phyloP scores from a whole-genome alignment of 2,113 vertebrate genomes.

The Promerops cafer region DNA sequence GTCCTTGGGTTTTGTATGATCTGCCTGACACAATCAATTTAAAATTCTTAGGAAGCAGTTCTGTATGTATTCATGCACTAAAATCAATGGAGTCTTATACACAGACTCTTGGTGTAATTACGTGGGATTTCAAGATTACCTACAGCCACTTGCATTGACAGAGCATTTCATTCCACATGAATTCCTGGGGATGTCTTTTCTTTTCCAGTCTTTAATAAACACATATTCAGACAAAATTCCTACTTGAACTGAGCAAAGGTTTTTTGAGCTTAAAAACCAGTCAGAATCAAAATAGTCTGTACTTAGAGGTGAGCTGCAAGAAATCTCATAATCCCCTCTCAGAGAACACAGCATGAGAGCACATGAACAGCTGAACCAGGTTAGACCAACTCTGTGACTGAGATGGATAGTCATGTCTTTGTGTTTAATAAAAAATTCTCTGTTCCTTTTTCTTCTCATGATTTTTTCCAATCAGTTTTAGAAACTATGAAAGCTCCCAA shows the following conservation, averaged over 20 bases:
- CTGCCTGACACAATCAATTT: background rate
- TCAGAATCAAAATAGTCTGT: background rate
- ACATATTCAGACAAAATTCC: slow-evolving; percentile 5
- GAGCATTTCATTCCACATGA: background rate
- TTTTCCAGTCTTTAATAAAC: background rate
- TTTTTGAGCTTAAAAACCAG: background rate
- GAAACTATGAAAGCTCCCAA: background rate
- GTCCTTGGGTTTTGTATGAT: background rate
- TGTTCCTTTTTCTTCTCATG: background rate
- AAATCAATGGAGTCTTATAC: background rate
- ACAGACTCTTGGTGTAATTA: background rate
- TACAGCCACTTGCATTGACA: background rate
- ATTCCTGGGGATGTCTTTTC: background rate
- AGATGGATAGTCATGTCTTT: background rate
- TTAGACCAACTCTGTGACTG: background rate
- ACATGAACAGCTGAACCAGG: background rate
- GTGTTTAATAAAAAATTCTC: background rate
- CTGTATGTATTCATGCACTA: background rate
- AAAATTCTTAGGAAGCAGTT: background rate
- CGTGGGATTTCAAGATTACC: background rate
- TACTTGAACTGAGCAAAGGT: background rate
- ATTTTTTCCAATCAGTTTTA: background rate
- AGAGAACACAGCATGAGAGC: background rate
- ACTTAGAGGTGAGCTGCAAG: background rate
- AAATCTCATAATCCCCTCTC: background rate